These are phyloP conservation scores for Phyllotreta striolata DNA, from an alignment of 2,888 invertebrate species.

Conservation along the genomic window DNA sequence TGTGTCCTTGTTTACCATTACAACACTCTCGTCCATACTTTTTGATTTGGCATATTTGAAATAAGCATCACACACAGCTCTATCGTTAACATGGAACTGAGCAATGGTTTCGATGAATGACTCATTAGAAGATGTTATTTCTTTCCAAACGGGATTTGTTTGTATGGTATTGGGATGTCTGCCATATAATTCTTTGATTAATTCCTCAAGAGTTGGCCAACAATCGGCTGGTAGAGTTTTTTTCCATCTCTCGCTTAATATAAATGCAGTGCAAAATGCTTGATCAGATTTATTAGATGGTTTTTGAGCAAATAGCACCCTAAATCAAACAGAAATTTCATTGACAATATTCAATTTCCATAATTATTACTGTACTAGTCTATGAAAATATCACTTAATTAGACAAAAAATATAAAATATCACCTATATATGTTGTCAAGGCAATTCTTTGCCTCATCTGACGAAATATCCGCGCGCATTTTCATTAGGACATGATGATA, in stretches of 20 bases:
- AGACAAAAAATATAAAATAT: conserved; percentile 29
- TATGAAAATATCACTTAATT: conserved; percentile 1
- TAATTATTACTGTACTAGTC: not conserved
- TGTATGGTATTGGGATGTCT: conserved; percentile 43
- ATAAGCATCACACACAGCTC: conserved; percentile 42
- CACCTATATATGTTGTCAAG: conserved; percentile 49
- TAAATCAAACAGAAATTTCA: conserved; percentile 35
- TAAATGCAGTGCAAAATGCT: conserved; percentile 50
- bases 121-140: conserved; percentile 42
- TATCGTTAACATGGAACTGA: conserved; percentile 31
- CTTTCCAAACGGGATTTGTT: conserved; percentile 43
- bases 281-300: conserved; percentile 46
- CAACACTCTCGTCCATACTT: conserved; percentile 29
- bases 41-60: conserved; percentile 46
- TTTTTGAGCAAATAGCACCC: conserved; percentile 45
- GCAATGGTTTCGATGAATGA: conserved; percentile 33
- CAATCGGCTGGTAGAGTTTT: conserved; percentile 36
- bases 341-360: not conserved
- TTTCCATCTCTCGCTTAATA: conserved; percentile 52
- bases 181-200: conserved; percentile 46
- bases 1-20: not conserved
- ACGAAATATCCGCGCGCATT: conserved; percentile 39
- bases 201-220: conserved; percentile 44
- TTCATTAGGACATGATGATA: conserved; percentile 51
- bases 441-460: conserved; percentile 43